A percentile compares a stretch with the other conserved stretches of the same genome.
phyloP scores from a whole-genome alignment of 2,797 vertebrate genomes.

The Myripristis jacobus region DNA sequence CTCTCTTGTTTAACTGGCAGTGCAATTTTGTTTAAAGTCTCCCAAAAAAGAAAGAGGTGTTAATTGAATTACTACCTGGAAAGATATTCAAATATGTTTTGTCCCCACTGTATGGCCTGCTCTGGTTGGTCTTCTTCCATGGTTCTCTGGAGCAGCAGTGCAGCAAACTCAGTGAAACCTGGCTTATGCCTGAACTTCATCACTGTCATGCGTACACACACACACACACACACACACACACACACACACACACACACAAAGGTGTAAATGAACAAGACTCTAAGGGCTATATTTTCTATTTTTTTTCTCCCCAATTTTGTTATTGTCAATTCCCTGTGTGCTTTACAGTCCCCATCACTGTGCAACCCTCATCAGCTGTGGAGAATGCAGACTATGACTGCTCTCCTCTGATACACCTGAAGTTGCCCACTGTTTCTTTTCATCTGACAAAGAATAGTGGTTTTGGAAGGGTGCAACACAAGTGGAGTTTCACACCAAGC shows the following conservation, averaged over 20 bases:
- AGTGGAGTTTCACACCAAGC: too few species aligned
- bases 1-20: not conserved
- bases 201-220: slow-evolving; percentile 79
- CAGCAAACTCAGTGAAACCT: slow-evolving; percentile 91
- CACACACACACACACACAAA: slow-evolving; percentile 27
- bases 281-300: too few species aligned
- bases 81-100: slow-evolving; percentile 77
- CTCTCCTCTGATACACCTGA: too few species aligned
- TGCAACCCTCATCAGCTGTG: too few species aligned
- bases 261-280: slow-evolving; percentile 6
- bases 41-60: not conserved
- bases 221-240: slow-evolving; percentile 26
- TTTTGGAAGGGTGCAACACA: too few species aligned
- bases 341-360: too few species aligned
- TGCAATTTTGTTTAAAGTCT: not conserved
- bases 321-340: too few species aligned
- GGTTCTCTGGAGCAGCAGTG: slow-evolving; percentile 86
- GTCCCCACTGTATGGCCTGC: slow-evolving; percentile 83
- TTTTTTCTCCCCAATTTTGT: too few species aligned
- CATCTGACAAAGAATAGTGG: too few species aligned
- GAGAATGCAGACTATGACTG: too few species aligned
- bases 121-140: slow-evolving; percentile 86
- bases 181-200: slow-evolving; percentile 86
- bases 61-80: slow-evolving; percentile 80
- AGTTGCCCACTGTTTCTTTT: too few species aligned